These are phyloP conservation scores for Corapipo altera DNA, from an alignment of 2,113 vertebrate species.

Conservation along the genomic window DNA sequence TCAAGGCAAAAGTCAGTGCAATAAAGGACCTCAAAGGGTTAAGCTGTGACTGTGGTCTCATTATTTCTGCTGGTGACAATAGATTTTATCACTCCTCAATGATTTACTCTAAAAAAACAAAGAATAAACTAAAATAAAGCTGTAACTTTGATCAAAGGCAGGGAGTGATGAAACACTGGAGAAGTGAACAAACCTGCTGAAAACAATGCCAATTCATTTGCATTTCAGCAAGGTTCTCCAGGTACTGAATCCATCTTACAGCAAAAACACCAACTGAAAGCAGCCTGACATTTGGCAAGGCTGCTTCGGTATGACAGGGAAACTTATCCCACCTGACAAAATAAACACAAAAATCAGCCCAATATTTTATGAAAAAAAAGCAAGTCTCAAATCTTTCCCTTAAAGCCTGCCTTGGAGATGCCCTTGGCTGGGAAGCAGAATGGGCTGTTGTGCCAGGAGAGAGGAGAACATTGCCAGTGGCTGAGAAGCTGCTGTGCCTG, in stretches of 20 bases:
- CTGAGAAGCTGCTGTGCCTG: neutral
- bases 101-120: neutral
- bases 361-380: neutral
- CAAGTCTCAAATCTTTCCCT: neutral
- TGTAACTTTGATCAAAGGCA: neutral
- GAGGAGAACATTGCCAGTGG: rapidly evolving
- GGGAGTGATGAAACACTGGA: neutral
- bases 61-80: neutral
- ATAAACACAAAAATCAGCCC: neutral
- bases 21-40: neutral
- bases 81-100: neutral
- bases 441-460: neutral
- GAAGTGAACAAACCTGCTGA: neutral
- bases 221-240: neutral
- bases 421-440: neutral
- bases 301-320: neutral
- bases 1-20: neutral
- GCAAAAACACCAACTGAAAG: neutral
- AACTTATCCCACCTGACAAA: neutral
- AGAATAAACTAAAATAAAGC: neutral
- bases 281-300: neutral
- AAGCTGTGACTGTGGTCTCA: neutral
- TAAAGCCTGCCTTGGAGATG: neutral
- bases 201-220: neutral
- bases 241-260: neutral